Evolutionary conservation across 2,888 invertebrate genomes (phyloP).

Genomic region (Pogonocherus hispidulus): DNA sequence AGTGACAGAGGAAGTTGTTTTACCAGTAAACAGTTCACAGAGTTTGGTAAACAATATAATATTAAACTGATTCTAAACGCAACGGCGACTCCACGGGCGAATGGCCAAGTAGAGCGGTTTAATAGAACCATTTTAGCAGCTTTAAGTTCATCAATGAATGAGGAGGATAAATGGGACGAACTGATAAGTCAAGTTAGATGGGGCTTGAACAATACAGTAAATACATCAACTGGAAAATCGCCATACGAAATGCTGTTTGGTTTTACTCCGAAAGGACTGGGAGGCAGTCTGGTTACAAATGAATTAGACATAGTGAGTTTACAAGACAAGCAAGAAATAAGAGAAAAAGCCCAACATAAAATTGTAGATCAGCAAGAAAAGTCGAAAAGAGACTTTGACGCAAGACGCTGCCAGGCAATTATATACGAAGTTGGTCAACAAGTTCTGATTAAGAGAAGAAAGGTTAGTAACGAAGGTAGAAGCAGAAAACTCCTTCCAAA

Average conservation of each 20-base stretch:
- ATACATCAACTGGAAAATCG: background rate
- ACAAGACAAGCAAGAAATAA: too few species aligned
- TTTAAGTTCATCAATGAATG: background rate
- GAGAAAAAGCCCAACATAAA: too few species aligned
- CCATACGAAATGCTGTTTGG: too few species aligned
- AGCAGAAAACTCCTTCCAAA: constrained; percentile 40
- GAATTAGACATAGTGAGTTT: too few species aligned
- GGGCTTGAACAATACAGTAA: background rate
- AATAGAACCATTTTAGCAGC: too few species aligned
- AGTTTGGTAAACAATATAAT: background rate
- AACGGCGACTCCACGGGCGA: too few species aligned
- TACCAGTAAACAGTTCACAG: background rate
- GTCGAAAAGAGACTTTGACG: too few species aligned
- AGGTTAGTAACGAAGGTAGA: constrained; percentile 24
- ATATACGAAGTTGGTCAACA: constrained; percentile 5
- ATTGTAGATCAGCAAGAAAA: background rate
- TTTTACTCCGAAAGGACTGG: too few species aligned
- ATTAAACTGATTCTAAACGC: background rate
- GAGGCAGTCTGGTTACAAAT: too few species aligned
- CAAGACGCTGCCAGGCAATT: too few species aligned
- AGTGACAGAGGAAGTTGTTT: too few species aligned
- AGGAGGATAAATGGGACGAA: constrained; percentile 59
- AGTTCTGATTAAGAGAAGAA: constrained; percentile 22
- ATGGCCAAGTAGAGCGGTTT: constrained; percentile 15
- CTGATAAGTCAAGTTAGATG: background rate